Evolutionary conservation across 2,888 invertebrate species (phyloP).

Genomic region (Agrypnus murinus): DNA sequence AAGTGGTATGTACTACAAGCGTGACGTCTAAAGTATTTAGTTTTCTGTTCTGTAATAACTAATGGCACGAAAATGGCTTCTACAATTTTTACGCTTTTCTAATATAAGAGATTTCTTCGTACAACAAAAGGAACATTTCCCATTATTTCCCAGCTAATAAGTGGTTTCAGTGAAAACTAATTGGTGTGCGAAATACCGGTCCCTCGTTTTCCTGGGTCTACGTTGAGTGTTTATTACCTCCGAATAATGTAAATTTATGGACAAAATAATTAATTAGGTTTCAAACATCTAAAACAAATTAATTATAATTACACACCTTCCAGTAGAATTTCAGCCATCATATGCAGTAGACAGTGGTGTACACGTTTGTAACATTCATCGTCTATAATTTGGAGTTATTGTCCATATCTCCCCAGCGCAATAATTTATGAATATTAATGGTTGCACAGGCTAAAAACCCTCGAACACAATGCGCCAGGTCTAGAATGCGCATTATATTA

Average conservation of each 20-base stretch:
- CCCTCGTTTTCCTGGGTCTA: slow-evolving; percentile 26
- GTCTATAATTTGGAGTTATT: slow-evolving; percentile 68
- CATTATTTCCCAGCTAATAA: slow-evolving; percentile 37
- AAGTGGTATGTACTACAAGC: neutral
- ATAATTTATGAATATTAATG: slow-evolving; percentile 67
- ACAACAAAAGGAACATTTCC: slow-evolving; percentile 25
- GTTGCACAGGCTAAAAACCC: slow-evolving; percentile 54
- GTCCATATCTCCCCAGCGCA: slow-evolving; percentile 65
- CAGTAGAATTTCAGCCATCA: slow-evolving; percentile 57
- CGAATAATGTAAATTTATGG: slow-evolving; percentile 47
- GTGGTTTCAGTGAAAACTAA: slow-evolving; percentile 43
- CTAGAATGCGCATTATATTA: slow-evolving; percentile 54
- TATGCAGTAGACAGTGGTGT: slow-evolving; percentile 40
- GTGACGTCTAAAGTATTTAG: slow-evolving; percentile 9
- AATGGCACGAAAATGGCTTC: slow-evolving; percentile 11
- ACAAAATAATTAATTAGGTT: slow-evolving; percentile 45
- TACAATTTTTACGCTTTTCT: slow-evolving; percentile 28
- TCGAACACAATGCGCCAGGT: slow-evolving; percentile 50
- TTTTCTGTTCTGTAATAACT: slow-evolving; percentile 3
- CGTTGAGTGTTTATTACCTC: slow-evolving; percentile 38
- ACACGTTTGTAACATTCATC: slow-evolving; percentile 58
- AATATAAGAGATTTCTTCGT: slow-evolving; percentile 18
- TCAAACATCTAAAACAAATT: slow-evolving; percentile 55
- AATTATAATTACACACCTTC: slow-evolving; percentile 62
- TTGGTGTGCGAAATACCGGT: slow-evolving; percentile 39